A percentile compares a stretch with the other conserved stretches of the same genome.
Evolutionary conservation across 2,113 vertebrate species (phyloP).

Genomic region (Xenotilapia leptura): DNA sequence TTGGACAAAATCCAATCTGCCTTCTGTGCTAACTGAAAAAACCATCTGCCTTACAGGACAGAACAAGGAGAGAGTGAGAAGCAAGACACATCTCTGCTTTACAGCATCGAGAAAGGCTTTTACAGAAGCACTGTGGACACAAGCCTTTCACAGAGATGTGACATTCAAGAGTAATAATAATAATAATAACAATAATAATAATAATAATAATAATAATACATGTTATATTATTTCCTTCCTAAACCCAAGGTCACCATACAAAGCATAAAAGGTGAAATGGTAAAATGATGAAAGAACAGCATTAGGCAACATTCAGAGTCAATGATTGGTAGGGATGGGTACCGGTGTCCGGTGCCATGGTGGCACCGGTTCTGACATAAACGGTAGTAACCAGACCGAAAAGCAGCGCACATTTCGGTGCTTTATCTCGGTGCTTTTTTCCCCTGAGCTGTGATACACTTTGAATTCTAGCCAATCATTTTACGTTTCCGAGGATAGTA

Average conservation of each 20-base stretch:
- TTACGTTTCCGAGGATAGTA: too few species aligned
- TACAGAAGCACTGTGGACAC: neutral
- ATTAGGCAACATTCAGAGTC: neutral
- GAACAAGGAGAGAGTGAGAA: neutral
- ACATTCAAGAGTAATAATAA: neutral
- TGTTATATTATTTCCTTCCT: neutral
- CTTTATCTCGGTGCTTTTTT: too few species aligned
- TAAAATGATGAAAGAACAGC: neutral
- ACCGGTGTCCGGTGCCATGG: too few species aligned
- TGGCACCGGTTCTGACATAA: too few species aligned
- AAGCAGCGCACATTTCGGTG: too few species aligned
- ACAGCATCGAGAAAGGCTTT: neutral
- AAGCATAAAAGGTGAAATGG: neutral
- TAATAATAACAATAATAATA: neutral
- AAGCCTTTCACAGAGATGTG: neutral
- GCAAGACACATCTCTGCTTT: neutral
- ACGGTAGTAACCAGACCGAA: too few species aligned
- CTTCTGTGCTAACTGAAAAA: constrained; percentile 10
- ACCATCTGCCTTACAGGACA: neutral
- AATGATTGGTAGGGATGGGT: neutral
- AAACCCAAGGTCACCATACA: neutral
- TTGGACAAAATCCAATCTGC: constrained; percentile 32
- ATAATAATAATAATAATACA: neutral
- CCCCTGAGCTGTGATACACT: too few species aligned
- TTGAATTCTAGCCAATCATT: too few species aligned